Evolutionary conservation across 2,797 vertebrate species (phyloP), one percentile per base, ranked within the genome.

Genomic region (Epinephelus awoara): DNA sequence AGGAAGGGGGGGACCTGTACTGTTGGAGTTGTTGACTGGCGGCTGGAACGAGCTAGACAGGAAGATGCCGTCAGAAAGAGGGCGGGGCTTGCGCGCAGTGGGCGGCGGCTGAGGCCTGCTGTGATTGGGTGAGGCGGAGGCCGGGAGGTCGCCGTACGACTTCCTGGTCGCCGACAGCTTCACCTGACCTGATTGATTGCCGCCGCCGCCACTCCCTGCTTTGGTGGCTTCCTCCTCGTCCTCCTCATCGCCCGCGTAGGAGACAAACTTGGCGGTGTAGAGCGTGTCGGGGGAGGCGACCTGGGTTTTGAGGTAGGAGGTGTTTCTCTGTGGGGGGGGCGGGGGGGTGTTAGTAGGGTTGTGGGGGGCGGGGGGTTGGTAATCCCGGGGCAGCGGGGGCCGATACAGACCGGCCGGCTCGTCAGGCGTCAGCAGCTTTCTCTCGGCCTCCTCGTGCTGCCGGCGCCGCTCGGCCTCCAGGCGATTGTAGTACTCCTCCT

Each of bases 251-350:
- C 97, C 97, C 93, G 94, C 93, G 96, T 98, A 98, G 67, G 98
- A 96, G 93, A 99, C 97, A 93, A 98, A 97, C 96, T 96, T 99
- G 98, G 98, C 98, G 93, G 98, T 99, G 96, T 98, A 99, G 95
- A 99, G 94, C 91, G 97, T 96, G 96, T 99, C 98, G 74, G 98
- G 98, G 94, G 97, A 98, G 92, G 82, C 77, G 77, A 91, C 88
- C 89, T 92, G 92, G 40, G 91, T 92, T 93, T 92, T 99, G 96
- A 99, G 97, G 97, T 97, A 98, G 96, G 98, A 99, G 93, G 97
- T 96, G 92, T 98, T 97, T 96, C 98, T 98, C 95, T 98, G 98
- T 92, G 98, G 97, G 76, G 98, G 98, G 93, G 97, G 97, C 85
- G 97, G 98, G 95, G 97, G 95, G 78, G 94, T 95, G 94, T 96